phyloP scores from a whole-genome alignment of 2,113 vertebrate species.

The Chunga burmeisteri region DNA sequence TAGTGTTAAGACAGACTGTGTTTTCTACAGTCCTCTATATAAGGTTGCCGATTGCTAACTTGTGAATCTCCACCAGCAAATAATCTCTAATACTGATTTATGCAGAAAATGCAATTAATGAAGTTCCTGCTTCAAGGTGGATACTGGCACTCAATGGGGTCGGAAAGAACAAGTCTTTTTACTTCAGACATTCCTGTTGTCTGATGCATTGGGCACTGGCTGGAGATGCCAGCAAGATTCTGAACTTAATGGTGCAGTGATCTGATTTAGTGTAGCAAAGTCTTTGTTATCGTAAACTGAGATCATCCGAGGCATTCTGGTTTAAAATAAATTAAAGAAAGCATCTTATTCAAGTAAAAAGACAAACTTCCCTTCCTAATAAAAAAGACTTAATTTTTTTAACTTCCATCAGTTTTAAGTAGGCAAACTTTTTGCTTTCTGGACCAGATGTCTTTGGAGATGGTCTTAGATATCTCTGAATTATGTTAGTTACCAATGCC shows the following conservation, averaged over 20 bases:
- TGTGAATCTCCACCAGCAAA: not conserved
- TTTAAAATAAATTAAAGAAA: not conserved
- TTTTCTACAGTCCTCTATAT: not conserved
- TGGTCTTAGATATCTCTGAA: not conserved
- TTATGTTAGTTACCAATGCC: accelerated
- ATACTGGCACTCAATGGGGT: not conserved
- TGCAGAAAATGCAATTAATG: not conserved
- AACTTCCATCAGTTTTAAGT: not conserved
- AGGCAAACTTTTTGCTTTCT: not conserved
- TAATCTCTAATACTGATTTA: not conserved
- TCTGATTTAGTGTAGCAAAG: not conserved
- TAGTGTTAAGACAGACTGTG: not conserved
- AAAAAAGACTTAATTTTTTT: not conserved
- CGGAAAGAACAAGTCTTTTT: not conserved
- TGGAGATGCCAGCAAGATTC: not conserved
- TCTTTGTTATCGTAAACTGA: not conserved
- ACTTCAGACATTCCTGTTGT: not conserved
- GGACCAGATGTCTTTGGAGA: not conserved
- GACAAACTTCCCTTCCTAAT: not conserved
- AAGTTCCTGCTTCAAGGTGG: not conserved
- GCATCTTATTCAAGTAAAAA: not conserved
- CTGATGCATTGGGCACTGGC: not conserved
- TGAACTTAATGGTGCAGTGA: not conserved
- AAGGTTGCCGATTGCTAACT: not conserved
- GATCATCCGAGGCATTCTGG: not conserved